Percentiles rank a stretch among this genome's conserved stretches.
Conservation (phyloP, 2,113 vertebrate genomes). For the Oenanthe melanoleuca region DNA sequence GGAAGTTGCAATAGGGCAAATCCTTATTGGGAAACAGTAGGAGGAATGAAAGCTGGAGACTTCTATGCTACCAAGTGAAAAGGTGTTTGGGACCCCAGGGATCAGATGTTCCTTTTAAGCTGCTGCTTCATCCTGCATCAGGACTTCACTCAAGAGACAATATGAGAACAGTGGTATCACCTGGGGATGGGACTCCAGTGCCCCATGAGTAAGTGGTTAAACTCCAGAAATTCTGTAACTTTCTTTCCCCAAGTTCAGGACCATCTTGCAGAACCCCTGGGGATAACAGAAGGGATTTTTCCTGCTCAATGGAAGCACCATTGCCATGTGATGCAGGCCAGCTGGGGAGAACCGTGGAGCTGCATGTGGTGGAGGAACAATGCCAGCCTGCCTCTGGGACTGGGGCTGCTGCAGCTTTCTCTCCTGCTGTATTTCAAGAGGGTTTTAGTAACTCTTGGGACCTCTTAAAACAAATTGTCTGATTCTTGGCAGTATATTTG, state of each 20-base stretch:
- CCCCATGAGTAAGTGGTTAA: background rate
- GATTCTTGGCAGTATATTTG: constrained; percentile 49
- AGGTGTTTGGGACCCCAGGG: background rate
- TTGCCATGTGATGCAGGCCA: background rate
- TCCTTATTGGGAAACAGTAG: background rate
- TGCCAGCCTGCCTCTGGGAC: background rate
- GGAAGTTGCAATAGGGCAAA: background rate
- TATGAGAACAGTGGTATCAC: background rate
- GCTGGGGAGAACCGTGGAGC: background rate
- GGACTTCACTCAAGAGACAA: background rate
- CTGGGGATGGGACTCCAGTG: background rate
- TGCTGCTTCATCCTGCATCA: background rate
- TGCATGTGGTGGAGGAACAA: background rate
- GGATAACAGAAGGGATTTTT: background rate
- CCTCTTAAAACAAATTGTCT: constrained; percentile 56
- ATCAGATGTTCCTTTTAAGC: background rate
- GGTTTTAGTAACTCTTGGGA: constrained; percentile 39
- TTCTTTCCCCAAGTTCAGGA: background rate
- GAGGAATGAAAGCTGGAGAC: background rate
- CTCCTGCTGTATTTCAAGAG: constrained; percentile 46
- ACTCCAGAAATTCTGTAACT: background rate
- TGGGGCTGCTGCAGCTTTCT: background rate
- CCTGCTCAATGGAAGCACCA: background rate
- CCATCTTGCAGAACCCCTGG: background rate
- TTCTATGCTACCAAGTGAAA: background rate